Base-by-base conservation (phyloP, 1,140 invertebrate species). In the Wasmannia auropunctata region DNA sequence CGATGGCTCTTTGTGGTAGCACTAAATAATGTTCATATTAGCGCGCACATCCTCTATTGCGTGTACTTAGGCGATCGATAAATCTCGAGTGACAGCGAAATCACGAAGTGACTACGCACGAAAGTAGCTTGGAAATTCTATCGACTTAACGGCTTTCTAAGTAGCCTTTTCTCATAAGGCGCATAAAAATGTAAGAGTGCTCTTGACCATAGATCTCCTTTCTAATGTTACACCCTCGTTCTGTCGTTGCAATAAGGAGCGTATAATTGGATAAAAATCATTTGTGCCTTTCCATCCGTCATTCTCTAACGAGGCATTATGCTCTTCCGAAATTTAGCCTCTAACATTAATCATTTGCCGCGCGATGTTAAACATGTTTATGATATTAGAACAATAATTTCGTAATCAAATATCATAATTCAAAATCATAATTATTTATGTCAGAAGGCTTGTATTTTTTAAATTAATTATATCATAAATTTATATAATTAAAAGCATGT, bases 11-110 rank as follows among this genome's bases (percentile, higher is more conserved):
- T 69, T 80, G 63, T 80, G 43, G 6, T 16, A 34, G 77, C 31
- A 80, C 46, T 80, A 80, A 69, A 80, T 46, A 46, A 46, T 69
- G 77, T 69, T 80, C 76, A 69, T 80, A 80, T 80, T 80, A 80
- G 49, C 22, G 16, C 46, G 76, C 43, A 22, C 60, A 60, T 80
- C 63, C 63, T 69, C 46, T 31, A 80, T 69, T 80, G 46, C 46
- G 34, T 80, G 46, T 69, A 80, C 63, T 80, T 69, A 40, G 62
- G 63, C 62, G 77, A 80, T 80, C 77, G 62, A 80, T 80, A 80
- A 80, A 80, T 80, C 77, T 80, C 77, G 34, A 80, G 63, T 80
- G 77, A 80, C 77, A 80, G 77, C 77, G 77, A 80, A 80, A 80
- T 80, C 77, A 80, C 65, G 46, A 80, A 69, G 63, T 80, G 77